These are phyloP conservation scores for Paralvinella palmiformis DNA, from an alignment of 1,140 invertebrate genomes.

Conservation along the genomic window DNA sequence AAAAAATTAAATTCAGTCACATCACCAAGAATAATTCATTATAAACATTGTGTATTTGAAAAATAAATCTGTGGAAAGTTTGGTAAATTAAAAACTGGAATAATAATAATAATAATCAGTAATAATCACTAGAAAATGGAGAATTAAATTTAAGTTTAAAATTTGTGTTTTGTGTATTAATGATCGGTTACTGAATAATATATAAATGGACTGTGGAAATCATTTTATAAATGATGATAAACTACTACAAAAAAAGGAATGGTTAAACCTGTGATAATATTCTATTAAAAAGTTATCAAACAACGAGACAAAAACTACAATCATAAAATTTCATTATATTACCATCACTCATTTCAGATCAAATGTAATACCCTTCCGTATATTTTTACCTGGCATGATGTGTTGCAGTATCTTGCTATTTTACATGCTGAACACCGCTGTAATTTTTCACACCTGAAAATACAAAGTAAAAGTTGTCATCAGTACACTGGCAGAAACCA, in stretches of 20 bases:
- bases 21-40: not conserved
- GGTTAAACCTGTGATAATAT: not conserved
- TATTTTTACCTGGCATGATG: constrained; percentile 7
- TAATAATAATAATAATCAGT: too few species aligned
- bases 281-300: not conserved
- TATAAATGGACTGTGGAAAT: too few species aligned
- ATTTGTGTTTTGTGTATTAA: too few species aligned
- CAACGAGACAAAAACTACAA: not conserved
- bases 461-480: too few species aligned
- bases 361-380: not conserved
- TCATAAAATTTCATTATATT: not conserved
- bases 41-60: not conserved
- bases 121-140: too few species aligned
- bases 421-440: constrained; percentile 11
- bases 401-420: constrained; percentile 8
- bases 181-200: too few species aligned
- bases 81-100: too few species aligned
- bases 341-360: not conserved
- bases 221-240: too few species aligned
- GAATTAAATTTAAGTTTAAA: too few species aligned
- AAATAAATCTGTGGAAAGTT: too few species aligned
- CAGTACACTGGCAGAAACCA: too few species aligned
- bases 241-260: not conserved
- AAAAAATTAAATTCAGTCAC: not conserved
- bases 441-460: constrained; percentile 3